phyloP scores from a whole-genome alignment of 2,888 invertebrate genomes.

The Mythimna albipuncta region DNA sequence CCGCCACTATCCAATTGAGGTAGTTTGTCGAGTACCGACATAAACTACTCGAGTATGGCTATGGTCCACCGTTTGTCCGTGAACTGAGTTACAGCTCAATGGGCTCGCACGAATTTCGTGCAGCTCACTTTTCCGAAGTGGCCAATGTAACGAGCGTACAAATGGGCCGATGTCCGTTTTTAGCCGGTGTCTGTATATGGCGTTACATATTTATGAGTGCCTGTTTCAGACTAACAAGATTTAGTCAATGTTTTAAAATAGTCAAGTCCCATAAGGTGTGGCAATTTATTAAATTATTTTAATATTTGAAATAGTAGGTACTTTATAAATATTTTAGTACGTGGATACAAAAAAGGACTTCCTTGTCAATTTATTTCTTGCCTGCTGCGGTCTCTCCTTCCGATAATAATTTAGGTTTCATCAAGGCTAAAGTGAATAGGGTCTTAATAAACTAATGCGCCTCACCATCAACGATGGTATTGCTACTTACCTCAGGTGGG shows the following conservation, averaged over 20 bases:
- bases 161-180: neutral
- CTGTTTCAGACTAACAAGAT: constrained; percentile 11
- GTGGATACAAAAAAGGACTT: neutral
- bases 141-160: constrained; percentile 2
- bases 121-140: constrained; percentile 22
- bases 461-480: too few relatives aligned
- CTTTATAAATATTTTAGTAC: neutral
- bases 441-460: too few relatives aligned
- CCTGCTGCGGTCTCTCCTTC: too few relatives aligned
- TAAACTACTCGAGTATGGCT: constrained; percentile 29
- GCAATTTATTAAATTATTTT: neutral
- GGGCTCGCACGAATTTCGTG: constrained; percentile 27
- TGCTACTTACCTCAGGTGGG: too few relatives aligned
- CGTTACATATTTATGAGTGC: constrained; percentile 11
- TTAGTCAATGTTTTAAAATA: constrained; percentile 19
- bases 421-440: too few relatives aligned
- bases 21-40: constrained; percentile 36
- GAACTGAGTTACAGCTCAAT: constrained; percentile 35
- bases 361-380: neutral
- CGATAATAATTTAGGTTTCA: too few relatives aligned
- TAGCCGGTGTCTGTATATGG: neutral
- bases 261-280: neutral
- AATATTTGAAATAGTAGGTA: neutral
- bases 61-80: constrained; percentile 8
- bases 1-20: constrained; percentile 3